phyloP scores from a whole-genome alignment of 1,140 invertebrate genomes.

The Heliconius eleuchia region DNA sequence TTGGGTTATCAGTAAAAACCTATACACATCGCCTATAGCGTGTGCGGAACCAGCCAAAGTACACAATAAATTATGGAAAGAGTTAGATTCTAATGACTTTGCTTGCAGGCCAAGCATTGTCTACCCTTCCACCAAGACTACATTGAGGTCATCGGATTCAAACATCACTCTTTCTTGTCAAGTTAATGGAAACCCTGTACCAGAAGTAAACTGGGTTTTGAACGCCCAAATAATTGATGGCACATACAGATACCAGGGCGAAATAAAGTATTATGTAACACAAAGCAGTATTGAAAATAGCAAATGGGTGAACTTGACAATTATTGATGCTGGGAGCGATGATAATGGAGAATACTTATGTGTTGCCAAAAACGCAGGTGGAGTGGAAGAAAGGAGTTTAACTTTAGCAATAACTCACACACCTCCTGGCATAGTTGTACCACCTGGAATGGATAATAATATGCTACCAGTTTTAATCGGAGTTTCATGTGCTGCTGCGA shows the following conservation, averaged over 20 bases:
- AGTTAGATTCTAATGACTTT: conserved; percentile 87
- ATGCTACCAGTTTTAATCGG: conserved; percentile 81
- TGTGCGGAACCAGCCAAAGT: conserved; percentile 87
- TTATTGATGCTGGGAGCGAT: conserved; percentile 85
- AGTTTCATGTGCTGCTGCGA: conserved; percentile 78
- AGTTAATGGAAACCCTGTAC: conserved; percentile 88
- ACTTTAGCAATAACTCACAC: conserved; percentile 83
- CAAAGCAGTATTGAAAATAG: conserved; percentile 66
- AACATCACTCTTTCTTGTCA: conserved; percentile 89
- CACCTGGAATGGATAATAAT: conserved; percentile 72
- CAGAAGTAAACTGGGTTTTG: conserved; percentile 88
- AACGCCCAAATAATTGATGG: conserved; percentile 84
- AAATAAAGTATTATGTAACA: conserved; percentile 64
- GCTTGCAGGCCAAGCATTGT: conserved; percentile 91
- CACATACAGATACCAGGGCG: conserved; percentile 81
- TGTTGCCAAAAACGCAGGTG: conserved; percentile 91
- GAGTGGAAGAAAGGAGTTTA: conserved; percentile 88
- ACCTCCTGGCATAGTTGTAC: conserved; percentile 69
- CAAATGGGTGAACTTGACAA: conserved; percentile 90
- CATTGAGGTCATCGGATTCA: conserved; percentile 83
- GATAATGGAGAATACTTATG: conserved; percentile 96
- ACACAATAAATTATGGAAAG: conserved; percentile 86
- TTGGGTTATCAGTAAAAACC: conserved; percentile 86
- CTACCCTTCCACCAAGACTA: conserved; percentile 78
- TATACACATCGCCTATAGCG: conserved; percentile 86